Conservation (phyloP, 2,797 vertebrate genomes). For the Phataginus tetradactyla region DNA sequence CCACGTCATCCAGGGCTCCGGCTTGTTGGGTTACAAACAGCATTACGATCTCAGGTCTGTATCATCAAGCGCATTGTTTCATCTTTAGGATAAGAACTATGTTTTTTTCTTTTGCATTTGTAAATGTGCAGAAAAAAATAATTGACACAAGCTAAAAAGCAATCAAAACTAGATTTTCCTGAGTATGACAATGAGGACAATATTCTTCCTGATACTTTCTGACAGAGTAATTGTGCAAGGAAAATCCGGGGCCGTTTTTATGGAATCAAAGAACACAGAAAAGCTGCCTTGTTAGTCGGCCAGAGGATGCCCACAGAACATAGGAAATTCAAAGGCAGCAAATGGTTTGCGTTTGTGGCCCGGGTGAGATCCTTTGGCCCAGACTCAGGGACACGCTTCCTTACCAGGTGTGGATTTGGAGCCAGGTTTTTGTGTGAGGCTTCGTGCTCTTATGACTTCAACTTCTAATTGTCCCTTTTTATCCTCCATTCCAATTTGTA, state of each 20-base stretch:
- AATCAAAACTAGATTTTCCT: neutral
- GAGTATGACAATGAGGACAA: neutral
- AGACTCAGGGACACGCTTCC: neutral
- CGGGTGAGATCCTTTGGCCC: neutral
- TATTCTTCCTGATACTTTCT: neutral
- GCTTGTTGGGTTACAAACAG: neutral
- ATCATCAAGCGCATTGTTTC: neutral
- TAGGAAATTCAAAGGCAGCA: neutral
- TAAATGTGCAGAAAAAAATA: conserved; percentile 8
- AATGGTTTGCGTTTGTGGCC: neutral
- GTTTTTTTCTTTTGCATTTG: neutral
- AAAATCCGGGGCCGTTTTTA: neutral
- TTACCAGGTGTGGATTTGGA: conserved; percentile 98
- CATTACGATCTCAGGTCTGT: neutral
- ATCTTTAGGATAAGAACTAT: neutral
- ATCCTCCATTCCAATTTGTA: conserved; percentile 99
- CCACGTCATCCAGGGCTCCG: no score
- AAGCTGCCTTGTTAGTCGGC: neutral
- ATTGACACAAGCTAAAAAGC: neutral
- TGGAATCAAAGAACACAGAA: conserved; percentile 1
- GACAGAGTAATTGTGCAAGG: neutral
- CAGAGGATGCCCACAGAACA: neutral
- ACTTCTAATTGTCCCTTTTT: conserved; percentile 98
- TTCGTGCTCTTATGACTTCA: conserved; percentile 97
- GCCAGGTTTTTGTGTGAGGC: conserved; percentile 96